These are phyloP conservation scores for Portunus trituberculatus DNA, from an alignment of 1,140 invertebrate species.

Conservation along the genomic window DNA sequence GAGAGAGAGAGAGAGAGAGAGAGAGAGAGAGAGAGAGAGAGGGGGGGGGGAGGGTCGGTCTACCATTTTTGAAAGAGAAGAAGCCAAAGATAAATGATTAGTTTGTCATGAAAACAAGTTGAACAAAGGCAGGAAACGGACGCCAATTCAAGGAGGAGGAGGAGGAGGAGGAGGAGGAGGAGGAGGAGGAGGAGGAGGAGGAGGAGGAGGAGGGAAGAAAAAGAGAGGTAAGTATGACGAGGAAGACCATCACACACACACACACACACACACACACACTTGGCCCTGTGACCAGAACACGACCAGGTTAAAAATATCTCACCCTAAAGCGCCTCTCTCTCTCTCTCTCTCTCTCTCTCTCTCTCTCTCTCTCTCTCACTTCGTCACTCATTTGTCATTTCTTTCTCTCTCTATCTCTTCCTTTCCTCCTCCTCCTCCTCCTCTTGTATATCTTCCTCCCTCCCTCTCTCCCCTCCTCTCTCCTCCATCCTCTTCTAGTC, in stretches of 20 bases:
- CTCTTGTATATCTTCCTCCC: no score
- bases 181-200: conserved; percentile 17
- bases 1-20: conserved; percentile 20
- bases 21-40: conserved; percentile 5
- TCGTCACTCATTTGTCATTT: no score
- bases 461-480: no score
- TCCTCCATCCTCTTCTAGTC: no score
- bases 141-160: background rate
- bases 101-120: background rate
- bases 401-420: no score
- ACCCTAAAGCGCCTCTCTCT: background rate
- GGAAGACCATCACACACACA: background rate
- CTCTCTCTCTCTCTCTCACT: no score
- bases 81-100: background rate
- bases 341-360: background rate
- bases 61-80: background rate
- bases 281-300: background rate
- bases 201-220: background rate
- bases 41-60: background rate
- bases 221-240: background rate
- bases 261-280: background rate
- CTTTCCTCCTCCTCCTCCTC: no score
- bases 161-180: background rate
- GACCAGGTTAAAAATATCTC: background rate
- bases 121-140: background rate